phyloP scores from a whole-genome alignment of 2,888 invertebrate genomes.

The Abrostola triplasia region DNA sequence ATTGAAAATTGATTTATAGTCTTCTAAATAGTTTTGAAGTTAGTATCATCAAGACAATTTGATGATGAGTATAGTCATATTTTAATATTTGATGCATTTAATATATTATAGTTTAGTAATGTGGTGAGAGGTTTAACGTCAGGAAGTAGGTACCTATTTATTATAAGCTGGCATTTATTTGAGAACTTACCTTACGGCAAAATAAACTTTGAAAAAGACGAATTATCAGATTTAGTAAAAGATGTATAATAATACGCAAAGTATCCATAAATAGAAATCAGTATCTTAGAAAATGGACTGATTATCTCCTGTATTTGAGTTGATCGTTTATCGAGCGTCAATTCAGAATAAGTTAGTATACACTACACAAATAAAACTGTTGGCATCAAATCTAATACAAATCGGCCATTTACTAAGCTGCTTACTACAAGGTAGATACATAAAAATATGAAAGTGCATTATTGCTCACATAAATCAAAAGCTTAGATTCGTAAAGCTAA shows the following conservation, averaged over 20 bases:
- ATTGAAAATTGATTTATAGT: slow-evolving; percentile 21
- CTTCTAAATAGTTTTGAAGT: slow-evolving; percentile 28
- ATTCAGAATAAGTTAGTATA: slow-evolving; percentile 12
- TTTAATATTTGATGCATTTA: background rate
- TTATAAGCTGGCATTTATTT: too few relatives aligned
- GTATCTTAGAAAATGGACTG: background rate
- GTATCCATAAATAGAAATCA: slow-evolving; percentile 2
- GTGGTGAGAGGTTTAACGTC: too few relatives aligned
- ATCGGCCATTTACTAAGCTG: slow-evolving; percentile 36
- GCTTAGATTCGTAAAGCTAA: slow-evolving; percentile 13
- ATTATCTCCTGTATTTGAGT: slow-evolving; percentile 1
- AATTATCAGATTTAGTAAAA: too few relatives aligned
- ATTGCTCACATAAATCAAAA: slow-evolving; percentile 37
- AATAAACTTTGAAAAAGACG: too few relatives aligned
- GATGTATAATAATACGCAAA: background rate
- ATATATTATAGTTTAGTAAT: too few relatives aligned
- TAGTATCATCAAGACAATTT: slow-evolving; percentile 6
- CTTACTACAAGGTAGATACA: slow-evolving; percentile 22
- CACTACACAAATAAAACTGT: slow-evolving; percentile 15
- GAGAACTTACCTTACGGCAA: too few relatives aligned
- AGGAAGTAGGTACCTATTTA: too few relatives aligned
- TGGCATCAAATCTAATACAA: slow-evolving; percentile 40
- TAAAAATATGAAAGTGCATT: slow-evolving; percentile 32
- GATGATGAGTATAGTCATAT: background rate
- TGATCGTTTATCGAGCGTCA: slow-evolving; percentile 9